Evolutionary conservation across 2,888 invertebrate genomes (phyloP).

Genomic region (Candidula unifasciata): DNA sequence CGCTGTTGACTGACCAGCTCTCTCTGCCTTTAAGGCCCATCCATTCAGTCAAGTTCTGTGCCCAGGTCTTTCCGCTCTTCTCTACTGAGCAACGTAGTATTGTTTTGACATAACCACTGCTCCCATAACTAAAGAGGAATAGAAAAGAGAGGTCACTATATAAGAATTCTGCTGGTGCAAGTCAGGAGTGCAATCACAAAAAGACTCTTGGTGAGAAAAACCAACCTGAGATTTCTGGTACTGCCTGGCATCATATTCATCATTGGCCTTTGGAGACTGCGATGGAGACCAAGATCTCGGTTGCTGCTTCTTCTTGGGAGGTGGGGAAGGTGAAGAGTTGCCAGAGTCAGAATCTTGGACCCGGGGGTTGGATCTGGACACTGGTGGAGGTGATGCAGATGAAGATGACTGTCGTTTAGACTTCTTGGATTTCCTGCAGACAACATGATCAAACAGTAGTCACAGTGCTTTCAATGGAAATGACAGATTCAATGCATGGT

Average conservation of each 20-base stretch:
- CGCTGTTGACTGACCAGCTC: too few species aligned
- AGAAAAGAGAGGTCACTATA: too few species aligned
- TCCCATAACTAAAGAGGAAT: too few species aligned
- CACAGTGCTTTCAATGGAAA: too few species aligned
- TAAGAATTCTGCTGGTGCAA: too few species aligned
- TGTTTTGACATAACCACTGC: too few species aligned
- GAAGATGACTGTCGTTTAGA: slow-evolving; percentile 10
- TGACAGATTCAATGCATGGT: too few species aligned
- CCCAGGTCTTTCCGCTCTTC: too few species aligned
- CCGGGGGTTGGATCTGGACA: slow-evolving; percentile 9
- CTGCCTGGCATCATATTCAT: slow-evolving; percentile 34
- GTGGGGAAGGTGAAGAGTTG: slow-evolving; percentile 12
- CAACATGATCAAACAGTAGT: background rate
- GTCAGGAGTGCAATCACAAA: too few species aligned
- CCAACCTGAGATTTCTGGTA: slow-evolving; percentile 32
- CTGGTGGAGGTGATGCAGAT: slow-evolving; percentile 22
- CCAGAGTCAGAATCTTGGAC: slow-evolving; percentile 32
- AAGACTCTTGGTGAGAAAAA: background rate
- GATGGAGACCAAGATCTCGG: background rate
- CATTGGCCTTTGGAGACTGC: slow-evolving; percentile 16
- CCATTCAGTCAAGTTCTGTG: too few species aligned
- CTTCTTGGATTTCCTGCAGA: slow-evolving; percentile 19
- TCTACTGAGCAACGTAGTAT: too few species aligned
- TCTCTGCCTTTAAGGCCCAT: too few species aligned
- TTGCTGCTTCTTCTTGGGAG: slow-evolving; percentile 33